Percentiles rank a stretch among this genome's conserved stretches.
Evolutionary conservation across 2,797 vertebrate genomes (phyloP).

Genomic region (Apogon talboti): DNA sequence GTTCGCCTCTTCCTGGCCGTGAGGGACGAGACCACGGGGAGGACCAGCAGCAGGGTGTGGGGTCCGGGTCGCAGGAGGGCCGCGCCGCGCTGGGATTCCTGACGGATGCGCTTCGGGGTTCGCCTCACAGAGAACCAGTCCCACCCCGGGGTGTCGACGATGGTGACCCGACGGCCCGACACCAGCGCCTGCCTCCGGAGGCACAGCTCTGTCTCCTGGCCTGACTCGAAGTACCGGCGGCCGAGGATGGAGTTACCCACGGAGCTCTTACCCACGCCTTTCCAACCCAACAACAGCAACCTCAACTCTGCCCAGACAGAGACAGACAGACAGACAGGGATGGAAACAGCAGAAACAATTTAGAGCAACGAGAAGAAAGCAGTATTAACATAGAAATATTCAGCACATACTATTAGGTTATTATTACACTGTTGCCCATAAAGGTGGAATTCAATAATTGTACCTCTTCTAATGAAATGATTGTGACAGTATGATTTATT

Average conservation of each 20-base stretch:
- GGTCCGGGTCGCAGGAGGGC: conserved; percentile 84
- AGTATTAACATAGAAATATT: no score
- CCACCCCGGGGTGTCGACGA: conserved; percentile 86
- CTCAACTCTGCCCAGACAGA: conserved; percentile 74
- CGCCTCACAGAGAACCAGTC: conserved; percentile 84
- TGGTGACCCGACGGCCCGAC: conserved; percentile 80
- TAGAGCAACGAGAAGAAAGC: not conserved
- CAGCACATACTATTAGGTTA: no score
- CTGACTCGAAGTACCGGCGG: conserved; percentile 79
- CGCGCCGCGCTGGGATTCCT: conserved; percentile 81
- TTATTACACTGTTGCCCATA: no score
- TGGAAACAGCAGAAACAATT: not conserved
- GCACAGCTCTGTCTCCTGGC: conserved; percentile 81
- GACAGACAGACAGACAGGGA: not conserved
- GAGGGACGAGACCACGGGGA: conserved; percentile 83
- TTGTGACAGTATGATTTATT: no score
- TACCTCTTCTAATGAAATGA: no score
- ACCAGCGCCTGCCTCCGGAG: conserved; percentile 80
- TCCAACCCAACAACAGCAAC: conserved; percentile 83
- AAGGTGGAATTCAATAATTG: no score
- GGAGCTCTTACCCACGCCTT: conserved; percentile 85
- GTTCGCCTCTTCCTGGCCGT: conserved; percentile 81
- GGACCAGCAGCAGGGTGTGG: conserved; percentile 83
- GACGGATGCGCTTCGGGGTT: conserved; percentile 78
- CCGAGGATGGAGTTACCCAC: conserved; percentile 85